Evolutionary conservation across 35 echinoderm and acorn worm genomes (phyloP).

Genomic region (Amphiura filiformis): DNA sequence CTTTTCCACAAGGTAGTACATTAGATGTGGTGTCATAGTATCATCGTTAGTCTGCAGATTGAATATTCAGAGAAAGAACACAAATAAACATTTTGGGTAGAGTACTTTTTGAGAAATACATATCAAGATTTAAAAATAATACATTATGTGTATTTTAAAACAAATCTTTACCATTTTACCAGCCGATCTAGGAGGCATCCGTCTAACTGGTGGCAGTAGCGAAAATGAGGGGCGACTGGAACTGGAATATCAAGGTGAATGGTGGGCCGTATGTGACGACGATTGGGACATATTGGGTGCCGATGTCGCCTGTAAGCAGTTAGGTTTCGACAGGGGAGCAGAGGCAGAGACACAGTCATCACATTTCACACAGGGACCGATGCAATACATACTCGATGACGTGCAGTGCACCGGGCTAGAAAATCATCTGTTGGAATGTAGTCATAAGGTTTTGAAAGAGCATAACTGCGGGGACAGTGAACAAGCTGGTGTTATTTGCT

Average conservation of each 20-base stretch:
- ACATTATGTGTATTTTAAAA: background rate
- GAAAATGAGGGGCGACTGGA: conserved; percentile 38
- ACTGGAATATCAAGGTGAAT: conserved; percentile 11
- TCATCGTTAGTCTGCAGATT: no score
- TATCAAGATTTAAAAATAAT: background rate
- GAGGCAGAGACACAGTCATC: background rate
- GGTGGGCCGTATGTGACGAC: conserved; percentile 40
- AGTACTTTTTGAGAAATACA: background rate
- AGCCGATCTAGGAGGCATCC: background rate
- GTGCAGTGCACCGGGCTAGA: conserved; percentile 11
- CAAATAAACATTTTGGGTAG: background rate
- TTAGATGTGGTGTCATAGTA: no score
- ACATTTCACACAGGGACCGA: background rate
- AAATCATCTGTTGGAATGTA: background rate
- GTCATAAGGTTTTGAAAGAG: background rate
- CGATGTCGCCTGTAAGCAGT: conserved; percentile 26
- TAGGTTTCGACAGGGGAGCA: conserved; percentile 17
- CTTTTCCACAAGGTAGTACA: no score
- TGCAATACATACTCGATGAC: conserved; percentile 5
- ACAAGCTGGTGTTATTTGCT: conserved; percentile 46
- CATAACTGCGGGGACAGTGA: conserved; percentile 21
- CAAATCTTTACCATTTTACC: background rate
- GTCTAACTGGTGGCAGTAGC: conserved; percentile 10
- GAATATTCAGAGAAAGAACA: no score
- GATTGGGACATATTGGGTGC: conserved; percentile 31